Percentiles rank a stretch among this genome's conserved stretches.
phyloP scores from a whole-genome alignment of 2,113 vertebrate species.

The Alexandromys fortis region DNA sequence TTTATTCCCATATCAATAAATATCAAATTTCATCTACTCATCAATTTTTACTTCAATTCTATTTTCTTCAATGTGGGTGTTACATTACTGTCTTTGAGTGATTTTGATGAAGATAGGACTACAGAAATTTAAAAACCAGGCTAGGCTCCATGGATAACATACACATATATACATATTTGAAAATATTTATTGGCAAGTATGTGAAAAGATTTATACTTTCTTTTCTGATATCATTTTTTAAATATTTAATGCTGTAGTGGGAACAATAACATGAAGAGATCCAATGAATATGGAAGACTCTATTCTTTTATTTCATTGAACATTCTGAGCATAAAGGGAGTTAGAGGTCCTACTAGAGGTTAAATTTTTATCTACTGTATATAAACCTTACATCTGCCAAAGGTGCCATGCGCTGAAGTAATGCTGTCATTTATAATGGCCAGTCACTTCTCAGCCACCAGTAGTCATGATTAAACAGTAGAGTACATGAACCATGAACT shows the following conservation, averaged over 20 bases:
- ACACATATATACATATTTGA: neutral
- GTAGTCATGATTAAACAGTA: neutral
- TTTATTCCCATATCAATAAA: neutral
- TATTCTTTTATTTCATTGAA: neutral
- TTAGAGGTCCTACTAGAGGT: neutral
- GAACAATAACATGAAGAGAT: neutral
- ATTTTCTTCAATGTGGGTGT: neutral
- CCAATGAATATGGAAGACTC: neutral
- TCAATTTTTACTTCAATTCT: neutral
- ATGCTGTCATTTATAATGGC: neutral
- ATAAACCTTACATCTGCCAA: conserved; percentile 7
- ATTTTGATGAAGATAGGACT: neutral
- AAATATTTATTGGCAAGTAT: neutral
- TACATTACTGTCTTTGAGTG: rapidly evolving
- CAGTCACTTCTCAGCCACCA: neutral
- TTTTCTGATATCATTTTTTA: neutral
- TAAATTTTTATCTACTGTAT: conserved; percentile 16
- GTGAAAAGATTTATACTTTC: neutral
- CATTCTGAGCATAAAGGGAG: neutral
- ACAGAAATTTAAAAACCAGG: neutral
- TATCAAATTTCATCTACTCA: neutral
- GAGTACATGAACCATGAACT: neutral
- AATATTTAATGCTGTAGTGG: neutral
- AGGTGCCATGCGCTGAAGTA: neutral
- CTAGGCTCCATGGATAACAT: neutral